Percentiles rank a stretch among this genome's conserved stretches.
phyloP scores from a whole-genome alignment of 2,113 vertebrate genomes.

The Rhinolophus sinicus region DNA sequence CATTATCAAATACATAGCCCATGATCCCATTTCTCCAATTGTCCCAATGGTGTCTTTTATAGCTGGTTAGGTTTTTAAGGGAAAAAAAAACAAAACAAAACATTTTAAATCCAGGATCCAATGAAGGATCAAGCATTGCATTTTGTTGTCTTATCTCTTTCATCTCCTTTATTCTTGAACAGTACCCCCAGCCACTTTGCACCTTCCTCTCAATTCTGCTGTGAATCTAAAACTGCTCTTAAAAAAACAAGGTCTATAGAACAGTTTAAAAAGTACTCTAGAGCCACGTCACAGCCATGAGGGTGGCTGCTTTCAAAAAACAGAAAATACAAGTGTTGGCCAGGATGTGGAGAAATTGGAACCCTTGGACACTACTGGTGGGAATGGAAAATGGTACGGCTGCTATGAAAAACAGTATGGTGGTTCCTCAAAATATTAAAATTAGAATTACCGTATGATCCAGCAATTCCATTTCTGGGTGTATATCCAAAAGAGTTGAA shows the following conservation, averaged over 20 bases:
- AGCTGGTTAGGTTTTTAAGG: background rate
- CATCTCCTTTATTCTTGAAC: background rate
- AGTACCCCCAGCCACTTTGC: background rate
- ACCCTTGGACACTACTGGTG: background rate
- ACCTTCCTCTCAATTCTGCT: background rate
- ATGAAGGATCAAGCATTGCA: background rate
- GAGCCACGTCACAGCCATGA: background rate
- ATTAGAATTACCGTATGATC: background rate
- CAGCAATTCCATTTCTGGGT: background rate
- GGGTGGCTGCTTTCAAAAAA: background rate
- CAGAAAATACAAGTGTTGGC: background rate
- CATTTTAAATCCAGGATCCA: background rate
- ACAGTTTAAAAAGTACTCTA: background rate
- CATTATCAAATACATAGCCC: rapidly evolving
- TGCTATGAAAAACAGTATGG: background rate
- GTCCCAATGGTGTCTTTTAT: background rate
- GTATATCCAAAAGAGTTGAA: background rate
- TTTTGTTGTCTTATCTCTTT: background rate
- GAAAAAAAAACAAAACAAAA: no score
- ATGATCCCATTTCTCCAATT: background rate
- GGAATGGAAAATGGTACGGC: background rate
- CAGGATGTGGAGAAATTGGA: background rate
- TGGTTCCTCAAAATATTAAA: background rate
- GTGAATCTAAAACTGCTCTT: background rate
- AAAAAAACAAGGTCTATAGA: background rate